Evolutionary conservation across 2,888 invertebrate species (phyloP).

Genomic region (Caradrina clavipalpis): DNA sequence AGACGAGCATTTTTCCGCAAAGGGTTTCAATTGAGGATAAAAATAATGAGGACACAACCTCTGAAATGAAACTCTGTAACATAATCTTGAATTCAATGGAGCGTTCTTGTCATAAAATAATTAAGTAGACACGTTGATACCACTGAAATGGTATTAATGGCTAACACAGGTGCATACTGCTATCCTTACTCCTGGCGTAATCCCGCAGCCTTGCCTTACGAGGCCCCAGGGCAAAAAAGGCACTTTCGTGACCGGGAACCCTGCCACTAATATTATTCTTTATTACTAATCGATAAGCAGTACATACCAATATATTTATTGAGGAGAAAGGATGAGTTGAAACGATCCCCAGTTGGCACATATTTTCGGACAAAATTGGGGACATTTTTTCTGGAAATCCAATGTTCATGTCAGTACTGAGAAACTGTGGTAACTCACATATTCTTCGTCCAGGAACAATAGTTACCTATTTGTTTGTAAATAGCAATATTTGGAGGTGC

Average conservation of each 20-base stretch:
- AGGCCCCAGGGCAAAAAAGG: conserved; percentile 48
- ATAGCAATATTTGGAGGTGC: background rate
- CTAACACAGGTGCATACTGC: conserved; percentile 47
- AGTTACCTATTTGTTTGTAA: background rate
- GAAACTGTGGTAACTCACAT: background rate
- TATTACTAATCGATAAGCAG: conserved; percentile 53
- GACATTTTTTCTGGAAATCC: conserved; percentile 27
- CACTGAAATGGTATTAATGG: conserved; percentile 38
- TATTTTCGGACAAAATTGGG: conserved; percentile 37
- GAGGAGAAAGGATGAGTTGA: conserved; percentile 22
- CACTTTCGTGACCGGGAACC: conserved; percentile 29
- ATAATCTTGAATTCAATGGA: conserved; percentile 1
- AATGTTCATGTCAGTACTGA: background rate
- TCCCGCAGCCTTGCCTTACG: conserved; percentile 40
- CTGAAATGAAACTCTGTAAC: background rate
- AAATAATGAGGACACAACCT: background rate
- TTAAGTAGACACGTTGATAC: conserved; percentile 22
- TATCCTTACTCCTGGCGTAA: conserved; percentile 42
- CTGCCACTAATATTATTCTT: conserved; percentile 48
- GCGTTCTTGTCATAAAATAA: conserved; percentile 14
- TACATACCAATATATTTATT: conserved; percentile 45
- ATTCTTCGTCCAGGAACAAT: background rate
- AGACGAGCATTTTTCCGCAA: background rate
- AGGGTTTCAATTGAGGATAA: background rate
- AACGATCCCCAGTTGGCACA: conserved; percentile 35